Evolutionary conservation across 2,888 invertebrate genomes (phyloP).

Genomic region (Drosophila setosimentum): DNA sequence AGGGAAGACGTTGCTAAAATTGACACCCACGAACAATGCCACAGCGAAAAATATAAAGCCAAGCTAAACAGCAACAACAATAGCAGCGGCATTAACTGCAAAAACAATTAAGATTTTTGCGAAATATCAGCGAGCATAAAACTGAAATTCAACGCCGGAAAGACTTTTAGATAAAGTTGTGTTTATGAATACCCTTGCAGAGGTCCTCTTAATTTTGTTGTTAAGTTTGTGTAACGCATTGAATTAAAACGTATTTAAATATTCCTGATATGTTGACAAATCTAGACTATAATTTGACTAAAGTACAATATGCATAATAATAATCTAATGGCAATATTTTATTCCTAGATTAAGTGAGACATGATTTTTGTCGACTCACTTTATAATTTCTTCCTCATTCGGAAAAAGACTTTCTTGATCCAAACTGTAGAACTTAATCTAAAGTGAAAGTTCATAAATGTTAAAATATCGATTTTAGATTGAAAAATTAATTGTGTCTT

Average conservation of each 20-base stretch:
- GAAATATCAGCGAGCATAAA: conserved; percentile 27
- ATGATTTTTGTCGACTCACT: neutral
- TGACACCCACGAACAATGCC: conserved; percentile 58
- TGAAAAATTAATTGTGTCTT: too few species aligned
- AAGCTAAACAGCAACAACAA: conserved; percentile 26
- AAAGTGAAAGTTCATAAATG: too few species aligned
- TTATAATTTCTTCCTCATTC: neutral
- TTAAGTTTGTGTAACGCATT: neutral
- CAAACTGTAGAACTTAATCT: neutral
- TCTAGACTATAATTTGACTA: too few species aligned
- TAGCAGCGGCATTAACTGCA: conserved; percentile 7
- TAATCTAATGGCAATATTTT: neutral
- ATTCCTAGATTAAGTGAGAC: neutral
- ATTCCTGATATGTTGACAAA: neutral
- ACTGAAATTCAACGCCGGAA: conserved; percentile 20
- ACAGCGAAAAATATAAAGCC: conserved; percentile 16
- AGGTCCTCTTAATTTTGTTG: neutral
- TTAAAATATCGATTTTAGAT: neutral
- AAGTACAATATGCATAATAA: neutral
- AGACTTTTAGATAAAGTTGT: conserved; percentile 19
- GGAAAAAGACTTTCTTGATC: neutral
- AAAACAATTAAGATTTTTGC: conserved; percentile 7
- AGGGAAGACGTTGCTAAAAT: conserved; percentile 50
- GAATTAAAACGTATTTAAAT: neutral
- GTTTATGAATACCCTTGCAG: neutral